Evolutionary conservation across 2,113 vertebrate species (phyloP).

Genomic region (Pantherophis guttatus): DNA sequence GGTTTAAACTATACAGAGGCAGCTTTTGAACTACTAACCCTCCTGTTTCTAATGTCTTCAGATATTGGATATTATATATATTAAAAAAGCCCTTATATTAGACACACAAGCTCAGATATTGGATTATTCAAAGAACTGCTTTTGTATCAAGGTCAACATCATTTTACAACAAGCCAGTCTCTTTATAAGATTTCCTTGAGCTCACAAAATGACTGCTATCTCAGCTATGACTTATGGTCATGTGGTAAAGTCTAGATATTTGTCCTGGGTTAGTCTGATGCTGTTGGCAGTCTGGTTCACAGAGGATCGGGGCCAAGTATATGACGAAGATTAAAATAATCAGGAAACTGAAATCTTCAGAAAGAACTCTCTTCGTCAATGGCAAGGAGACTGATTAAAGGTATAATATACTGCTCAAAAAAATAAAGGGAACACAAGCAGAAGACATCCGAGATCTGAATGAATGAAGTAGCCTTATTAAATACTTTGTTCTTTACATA

Average conservation of each 20-base stretch:
- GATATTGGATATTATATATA: neutral
- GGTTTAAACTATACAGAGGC: neutral
- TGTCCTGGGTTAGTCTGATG: neutral
- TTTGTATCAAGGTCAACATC: neutral
- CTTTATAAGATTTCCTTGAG: neutral
- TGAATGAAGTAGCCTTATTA: too few species aligned
- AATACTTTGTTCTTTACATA: too few species aligned
- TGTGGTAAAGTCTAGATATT: neutral
- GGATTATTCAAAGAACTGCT: neutral
- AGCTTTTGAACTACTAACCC: neutral
- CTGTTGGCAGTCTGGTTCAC: neutral
- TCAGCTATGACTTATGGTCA: neutral
- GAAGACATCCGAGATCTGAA: too few species aligned
- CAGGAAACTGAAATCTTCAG: too few species aligned
- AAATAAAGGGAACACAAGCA: too few species aligned
- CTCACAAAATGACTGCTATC: neutral
- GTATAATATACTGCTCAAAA: neutral
- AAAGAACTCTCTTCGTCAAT: neutral
- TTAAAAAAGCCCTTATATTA: neutral
- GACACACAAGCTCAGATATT: neutral
- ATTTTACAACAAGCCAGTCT: neutral
- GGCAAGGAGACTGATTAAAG: neutral
- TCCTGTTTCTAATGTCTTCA: neutral
- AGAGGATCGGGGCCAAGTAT: neutral
- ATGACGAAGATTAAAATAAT: neutral